Base-by-base conservation (phyloP, 2,113 vertebrate genomes). In the Percina caprodes region DNA sequence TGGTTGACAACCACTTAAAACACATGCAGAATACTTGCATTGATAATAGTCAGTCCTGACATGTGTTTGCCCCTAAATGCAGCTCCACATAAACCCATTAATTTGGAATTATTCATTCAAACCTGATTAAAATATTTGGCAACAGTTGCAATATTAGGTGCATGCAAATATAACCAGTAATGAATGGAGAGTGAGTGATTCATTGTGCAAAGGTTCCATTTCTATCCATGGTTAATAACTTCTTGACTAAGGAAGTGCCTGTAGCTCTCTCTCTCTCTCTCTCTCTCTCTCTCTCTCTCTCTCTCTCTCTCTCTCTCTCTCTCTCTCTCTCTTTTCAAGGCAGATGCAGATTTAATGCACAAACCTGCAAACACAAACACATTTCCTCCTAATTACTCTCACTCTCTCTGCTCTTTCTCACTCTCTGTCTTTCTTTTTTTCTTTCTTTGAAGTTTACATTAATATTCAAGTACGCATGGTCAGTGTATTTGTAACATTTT, bases 381-480 rank as follows among this genome's bases (percentile, higher is more conserved):
- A 71, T 59, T 71, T 55, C 54, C 42, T 26, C 35, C 73, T 88
- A 88, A 89, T 88, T 78, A 66, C 46, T 46, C 45, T 33, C 26
- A 24, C 75, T 69, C 55, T 67, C 56, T 55, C 49, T 69, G 16
- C 30, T 55, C 68, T 39, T 39, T 69, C 66, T 69, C 56, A 54
- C 51, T 15, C 19, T 24, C 15, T 54, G 24, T 68, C 61, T 48
- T 19, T 76, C 63, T 62, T 56, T 48, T 16, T 45, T 49, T 48
- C 21, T 54, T 51, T 77, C 85, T 91, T 90, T 91, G 90, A 89
- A 85, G 84, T 91, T 86, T 74, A 16, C 80, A 82, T 30, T 30
- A 30, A 30, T 30, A 85, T 77, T 51, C 11, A 54, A 80, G 84
- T 88, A 91, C 73, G 62, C 60, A 51, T 84, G 90, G 91, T 86